Conservation (phyloP, 1,140 invertebrate species). For the Globodera rostochiensis region DNA sequence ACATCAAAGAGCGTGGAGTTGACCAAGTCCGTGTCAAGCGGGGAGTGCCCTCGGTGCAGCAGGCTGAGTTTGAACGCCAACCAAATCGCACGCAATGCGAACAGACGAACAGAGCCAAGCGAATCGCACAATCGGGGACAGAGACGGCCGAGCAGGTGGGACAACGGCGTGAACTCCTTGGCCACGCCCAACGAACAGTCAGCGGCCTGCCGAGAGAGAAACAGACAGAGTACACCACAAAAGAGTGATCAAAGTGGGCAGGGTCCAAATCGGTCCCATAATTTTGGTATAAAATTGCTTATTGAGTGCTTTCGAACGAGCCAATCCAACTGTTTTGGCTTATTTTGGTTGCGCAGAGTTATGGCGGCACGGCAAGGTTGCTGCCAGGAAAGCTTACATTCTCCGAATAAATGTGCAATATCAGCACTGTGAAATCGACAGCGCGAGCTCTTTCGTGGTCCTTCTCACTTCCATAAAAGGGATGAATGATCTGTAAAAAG, state of each 20-base stretch:
- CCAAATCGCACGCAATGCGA: conserved; percentile 52
- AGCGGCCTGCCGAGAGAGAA: conserved; percentile 10
- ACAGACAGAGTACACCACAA: neutral
- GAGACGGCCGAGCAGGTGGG: conserved; percentile 55
- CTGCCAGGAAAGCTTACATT: conserved; percentile 31
- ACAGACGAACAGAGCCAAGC: conserved; percentile 52
- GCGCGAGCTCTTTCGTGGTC: conserved; percentile 60
- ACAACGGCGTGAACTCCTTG: conserved; percentile 61
- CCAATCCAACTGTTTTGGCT: too few species aligned
- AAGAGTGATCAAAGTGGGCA: too few species aligned
- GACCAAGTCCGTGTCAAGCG: conserved; percentile 55
- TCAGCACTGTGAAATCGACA: conserved; percentile 59
- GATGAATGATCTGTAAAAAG: conserved; percentile 54
- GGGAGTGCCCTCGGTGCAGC: conserved; percentile 57
- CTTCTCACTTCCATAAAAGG: conserved; percentile 52
- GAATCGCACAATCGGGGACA: conserved; percentile 63
- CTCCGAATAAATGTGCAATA: conserved; percentile 56
- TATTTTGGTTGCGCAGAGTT: too few species aligned
- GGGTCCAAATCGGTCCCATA: too few species aligned
- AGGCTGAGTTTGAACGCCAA: conserved; percentile 53
- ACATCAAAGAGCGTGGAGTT: conserved; percentile 52
- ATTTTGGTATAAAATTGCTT: too few species aligned
- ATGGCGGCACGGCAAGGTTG: too few species aligned
- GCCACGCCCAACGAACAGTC: conserved; percentile 58
- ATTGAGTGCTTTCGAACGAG: too few species aligned